Evolutionary conservation across 2,797 vertebrate species (phyloP).

Genomic region (Rhincodon typus): DNA sequence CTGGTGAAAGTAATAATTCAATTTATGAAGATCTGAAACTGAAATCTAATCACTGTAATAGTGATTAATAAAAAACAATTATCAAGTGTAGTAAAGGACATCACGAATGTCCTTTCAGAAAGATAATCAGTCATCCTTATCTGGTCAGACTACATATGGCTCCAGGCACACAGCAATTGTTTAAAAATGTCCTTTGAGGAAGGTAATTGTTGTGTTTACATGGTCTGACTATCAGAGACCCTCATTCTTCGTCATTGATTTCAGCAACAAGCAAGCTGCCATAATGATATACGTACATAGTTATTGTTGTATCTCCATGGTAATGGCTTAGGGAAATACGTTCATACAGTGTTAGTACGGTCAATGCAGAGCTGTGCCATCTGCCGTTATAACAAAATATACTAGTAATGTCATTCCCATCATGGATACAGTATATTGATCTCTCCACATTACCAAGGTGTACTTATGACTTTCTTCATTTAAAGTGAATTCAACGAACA

Average conservation of each 20-base stretch:
- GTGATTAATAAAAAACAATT: no score
- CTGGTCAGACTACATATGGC: not conserved
- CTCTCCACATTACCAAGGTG: not conserved
- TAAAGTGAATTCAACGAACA: not conserved
- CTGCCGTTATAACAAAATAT: not conserved
- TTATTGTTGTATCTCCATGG: not conserved
- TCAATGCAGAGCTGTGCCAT: not conserved
- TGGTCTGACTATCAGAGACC: no score
- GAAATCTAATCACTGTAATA: no score
- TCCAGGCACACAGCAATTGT: no score
- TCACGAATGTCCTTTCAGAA: not conserved
- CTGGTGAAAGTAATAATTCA: no score
- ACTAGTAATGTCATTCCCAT: not conserved
- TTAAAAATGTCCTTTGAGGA: no score
- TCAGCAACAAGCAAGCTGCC: no score
- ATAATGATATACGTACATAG: not conserved
- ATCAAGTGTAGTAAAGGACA: not conserved
- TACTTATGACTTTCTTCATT: not conserved
- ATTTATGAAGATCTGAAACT: no score
- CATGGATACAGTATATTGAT: not conserved
- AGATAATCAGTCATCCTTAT: not conserved
- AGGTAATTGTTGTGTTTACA: no score
- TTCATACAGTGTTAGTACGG: not conserved
- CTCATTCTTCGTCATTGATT: no score
- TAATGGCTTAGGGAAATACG: not conserved